Base-by-base conservation (phyloP, 2,888 invertebrate species). In the Sussaba pulchella region DNA sequence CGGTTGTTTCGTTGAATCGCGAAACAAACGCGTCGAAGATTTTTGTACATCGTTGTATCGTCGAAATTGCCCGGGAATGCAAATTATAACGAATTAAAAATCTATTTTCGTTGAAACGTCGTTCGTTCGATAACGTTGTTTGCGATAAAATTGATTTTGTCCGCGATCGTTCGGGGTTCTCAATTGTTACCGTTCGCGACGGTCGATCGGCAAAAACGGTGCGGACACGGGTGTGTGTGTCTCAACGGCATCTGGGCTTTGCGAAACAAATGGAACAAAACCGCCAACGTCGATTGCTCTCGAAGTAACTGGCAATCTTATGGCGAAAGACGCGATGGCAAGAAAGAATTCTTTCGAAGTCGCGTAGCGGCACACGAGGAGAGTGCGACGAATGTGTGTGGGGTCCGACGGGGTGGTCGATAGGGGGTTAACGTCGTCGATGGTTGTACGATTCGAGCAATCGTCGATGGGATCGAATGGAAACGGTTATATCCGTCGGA, bases 71-170 rank as follows among this genome's bases (percentile, higher is more conserved):
- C 36, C 39, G 4, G 64, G 59, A 71, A 79, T 64, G 57, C 14
- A 47, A 3, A 57, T 78, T 64, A 21, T 47, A 9, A 59, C 50
- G 26, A 78, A 69, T 43, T 78, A 36, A 72, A 24, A 5, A n/a
- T 24, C 45, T 10, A 21, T 19, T 50, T 5, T 50, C 12, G 21
- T 50, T 10, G 6, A 12, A 52, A 12, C 24, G 3, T 9, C 8
- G 10, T 19, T 10, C 12, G 21, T 2, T 47, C 19, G 10, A 10
- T 10, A 47, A 8, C n/a, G n/a, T n/a, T 19, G 47, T 17, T 24
- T 19, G 21, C 3, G 47, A 66, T 31, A 47, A 19, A 19, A n/a
- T 21, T 14, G 4, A 31, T 10, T 17, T 19, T 10, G 26, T 1
- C 2, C 31, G 31, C n/a, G n/a, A n/a, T n/a, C n/a, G n/a, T n/a